A percentile compares a stretch with the other conserved stretches of the same genome.
phyloP scores from a whole-genome alignment of 2,113 vertebrate genomes.

The Psilopogon haemacephalus region DNA sequence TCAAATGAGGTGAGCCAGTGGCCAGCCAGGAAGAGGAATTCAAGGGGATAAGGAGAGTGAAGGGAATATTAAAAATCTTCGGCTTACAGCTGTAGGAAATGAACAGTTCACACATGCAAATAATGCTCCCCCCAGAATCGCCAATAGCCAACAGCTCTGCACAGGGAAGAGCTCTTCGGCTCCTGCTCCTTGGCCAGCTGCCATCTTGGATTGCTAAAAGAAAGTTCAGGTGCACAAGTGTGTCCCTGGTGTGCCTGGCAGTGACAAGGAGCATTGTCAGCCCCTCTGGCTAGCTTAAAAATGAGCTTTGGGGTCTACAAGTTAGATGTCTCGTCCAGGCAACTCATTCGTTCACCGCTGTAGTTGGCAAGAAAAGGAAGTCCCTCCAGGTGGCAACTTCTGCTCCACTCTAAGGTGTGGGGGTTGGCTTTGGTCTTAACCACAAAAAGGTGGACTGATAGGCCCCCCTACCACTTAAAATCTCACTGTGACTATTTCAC shows the following conservation, averaged over 20 bases:
- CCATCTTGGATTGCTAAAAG: background rate
- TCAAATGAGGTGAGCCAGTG: slow-evolving; percentile 19
- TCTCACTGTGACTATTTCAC: background rate
- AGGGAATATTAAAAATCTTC: background rate
- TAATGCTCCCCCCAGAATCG: background rate
- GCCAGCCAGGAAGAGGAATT: background rate
- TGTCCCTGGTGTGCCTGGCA: background rate
- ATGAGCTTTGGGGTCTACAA: background rate
- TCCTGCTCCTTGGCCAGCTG: background rate
- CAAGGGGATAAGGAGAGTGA: background rate
- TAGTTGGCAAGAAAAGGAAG: background rate
- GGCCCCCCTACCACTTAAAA: background rate
- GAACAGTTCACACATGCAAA: slow-evolving; percentile 8
- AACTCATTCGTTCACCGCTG: background rate
- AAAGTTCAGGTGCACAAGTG: background rate
- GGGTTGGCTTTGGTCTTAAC: background rate
- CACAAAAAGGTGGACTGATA: background rate
- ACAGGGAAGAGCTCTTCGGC: background rate
- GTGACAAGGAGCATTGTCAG: background rate
- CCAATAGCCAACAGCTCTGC: background rate
- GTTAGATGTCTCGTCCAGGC: background rate
- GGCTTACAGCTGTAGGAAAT: background rate
- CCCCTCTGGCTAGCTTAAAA: background rate
- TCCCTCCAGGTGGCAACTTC: background rate
- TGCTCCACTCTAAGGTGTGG: background rate